These are phyloP conservation scores for Aldrovandia affinis DNA, from an alignment of 2,797 vertebrate genomes.

Conservation along the genomic window DNA sequence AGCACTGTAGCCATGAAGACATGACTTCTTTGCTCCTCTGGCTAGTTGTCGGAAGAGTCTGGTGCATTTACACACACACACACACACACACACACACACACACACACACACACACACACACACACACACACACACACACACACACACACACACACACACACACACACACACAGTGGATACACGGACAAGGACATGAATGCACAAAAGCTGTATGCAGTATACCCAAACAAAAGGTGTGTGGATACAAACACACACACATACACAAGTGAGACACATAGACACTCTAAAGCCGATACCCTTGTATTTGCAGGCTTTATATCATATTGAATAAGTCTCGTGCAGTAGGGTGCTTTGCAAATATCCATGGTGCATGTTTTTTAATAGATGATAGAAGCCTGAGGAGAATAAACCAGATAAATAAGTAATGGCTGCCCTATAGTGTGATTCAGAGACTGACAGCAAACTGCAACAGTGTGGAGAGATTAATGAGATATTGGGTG, in stretches of 20 bases:
- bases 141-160: background rate
- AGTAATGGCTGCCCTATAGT: background rate
- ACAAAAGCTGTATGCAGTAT: background rate
- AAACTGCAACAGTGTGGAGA: background rate
- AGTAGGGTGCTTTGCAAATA: background rate
- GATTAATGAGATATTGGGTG: background rate
- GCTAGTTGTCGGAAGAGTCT: background rate
- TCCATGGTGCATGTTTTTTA: background rate
- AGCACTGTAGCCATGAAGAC: background rate
- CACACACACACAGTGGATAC: background rate
- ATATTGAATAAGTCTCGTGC: background rate
- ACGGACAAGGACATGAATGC: background rate
- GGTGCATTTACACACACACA: background rate
- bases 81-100: constrained; percentile 8
- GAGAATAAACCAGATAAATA: background rate
- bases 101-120: background rate
- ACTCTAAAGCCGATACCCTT: background rate
- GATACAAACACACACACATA: background rate
- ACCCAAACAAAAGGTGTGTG: too few relatives aligned
- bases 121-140: background rate
- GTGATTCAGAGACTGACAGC: background rate
- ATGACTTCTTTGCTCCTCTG: background rate
- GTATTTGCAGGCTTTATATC: background rate
- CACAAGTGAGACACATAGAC: constrained; percentile 17
- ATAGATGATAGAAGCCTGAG: background rate